Base-by-base conservation (phyloP, 92 coral and sea anemone genomes). In the Zoanthus solanderi region DNA sequence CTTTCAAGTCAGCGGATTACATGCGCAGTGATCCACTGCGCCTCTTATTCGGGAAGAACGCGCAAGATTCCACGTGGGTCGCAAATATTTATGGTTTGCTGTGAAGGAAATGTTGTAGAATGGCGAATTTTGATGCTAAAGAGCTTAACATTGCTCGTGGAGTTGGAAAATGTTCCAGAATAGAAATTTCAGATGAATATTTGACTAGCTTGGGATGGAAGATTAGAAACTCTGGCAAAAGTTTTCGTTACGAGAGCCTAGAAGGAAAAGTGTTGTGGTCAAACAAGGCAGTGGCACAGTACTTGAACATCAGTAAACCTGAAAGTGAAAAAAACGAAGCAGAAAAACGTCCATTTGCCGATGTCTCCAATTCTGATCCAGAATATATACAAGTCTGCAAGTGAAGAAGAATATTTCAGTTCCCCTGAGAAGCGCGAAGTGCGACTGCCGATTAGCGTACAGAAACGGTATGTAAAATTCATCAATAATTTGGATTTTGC, bases 101-200 rank as follows among this genome's bases (percentile, higher is more conserved):
- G 68, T 61, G 68, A 57, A 57, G 63, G 17, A 57, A 57, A 0
- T 17, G 68, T 61, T 16, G 74, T 69, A 69, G 28, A 69, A 69
- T 29, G 45, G 0, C 74, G 15, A 69, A 32, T 15, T 32, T 69
- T 69, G 74, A 69, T 69, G 44, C 74, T 32, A 69, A 32, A 14
- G 74, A 69, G 74, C 74, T 69, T 69, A 69, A 69, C 45, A 32
- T 69, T 29, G 74, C 74, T 69, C 74, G 74, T 69, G 74, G 74
- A 32, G 74, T 69, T 11, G 74, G 74, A 69, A 30, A 69, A 30
- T 29, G 74, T 29, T 69, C 74, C 5, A 69, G 74, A 69, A 69
- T 69, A 0, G 74, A 69, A 1, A 69, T 69, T 69, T 69, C 44
- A 4, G 47, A 30, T 28, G 44, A 69, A 69, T 29, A 32, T 69